phyloP scores from a whole-genome alignment of 1,140 invertebrate species.

The Globodera rostochiensis region DNA sequence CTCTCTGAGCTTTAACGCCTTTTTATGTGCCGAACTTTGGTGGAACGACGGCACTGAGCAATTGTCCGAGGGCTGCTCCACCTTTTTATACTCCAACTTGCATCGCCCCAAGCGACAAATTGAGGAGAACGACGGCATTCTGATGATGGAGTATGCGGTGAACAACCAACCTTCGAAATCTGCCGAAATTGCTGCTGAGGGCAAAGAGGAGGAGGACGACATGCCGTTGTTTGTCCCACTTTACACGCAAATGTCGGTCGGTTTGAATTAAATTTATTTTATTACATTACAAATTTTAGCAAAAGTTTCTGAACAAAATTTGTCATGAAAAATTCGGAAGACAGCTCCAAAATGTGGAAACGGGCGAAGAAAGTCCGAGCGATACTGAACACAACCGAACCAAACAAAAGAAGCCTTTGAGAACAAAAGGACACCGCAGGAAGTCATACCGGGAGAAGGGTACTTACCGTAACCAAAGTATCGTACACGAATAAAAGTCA shows the following conservation, averaged over 20 bases:
- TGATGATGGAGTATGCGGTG: conserved; percentile 17
- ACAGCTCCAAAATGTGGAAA: neutral
- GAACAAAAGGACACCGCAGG: neutral
- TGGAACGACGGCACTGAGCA: neutral
- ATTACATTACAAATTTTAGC: conserved; percentile 17
- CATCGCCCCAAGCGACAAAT: conserved; percentile 13
- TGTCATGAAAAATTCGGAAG: conserved; percentile 28
- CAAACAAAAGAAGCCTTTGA: conserved; percentile 4
- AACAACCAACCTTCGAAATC: neutral
- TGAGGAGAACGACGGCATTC: neutral
- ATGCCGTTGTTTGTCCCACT: conserved; percentile 38
- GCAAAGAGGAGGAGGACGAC: neutral
- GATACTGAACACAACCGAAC: conserved; percentile 29
- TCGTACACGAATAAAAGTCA: neutral
- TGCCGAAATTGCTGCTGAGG: neutral
- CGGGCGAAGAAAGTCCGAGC: neutral
- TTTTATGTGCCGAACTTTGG: neutral
- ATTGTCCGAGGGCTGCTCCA: neutral
- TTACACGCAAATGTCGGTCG: conserved; percentile 43
- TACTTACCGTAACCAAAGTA: neutral
- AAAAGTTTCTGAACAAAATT: conserved; percentile 29
- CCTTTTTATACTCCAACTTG: neutral
- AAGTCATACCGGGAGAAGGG: neutral
- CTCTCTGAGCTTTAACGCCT: neutral
- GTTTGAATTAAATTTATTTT: conserved; percentile 9